These are phyloP conservation scores for Misgurnus anguillicaudatus DNA, from an alignment of 2,113 vertebrate species.

Conservation along the genomic window DNA sequence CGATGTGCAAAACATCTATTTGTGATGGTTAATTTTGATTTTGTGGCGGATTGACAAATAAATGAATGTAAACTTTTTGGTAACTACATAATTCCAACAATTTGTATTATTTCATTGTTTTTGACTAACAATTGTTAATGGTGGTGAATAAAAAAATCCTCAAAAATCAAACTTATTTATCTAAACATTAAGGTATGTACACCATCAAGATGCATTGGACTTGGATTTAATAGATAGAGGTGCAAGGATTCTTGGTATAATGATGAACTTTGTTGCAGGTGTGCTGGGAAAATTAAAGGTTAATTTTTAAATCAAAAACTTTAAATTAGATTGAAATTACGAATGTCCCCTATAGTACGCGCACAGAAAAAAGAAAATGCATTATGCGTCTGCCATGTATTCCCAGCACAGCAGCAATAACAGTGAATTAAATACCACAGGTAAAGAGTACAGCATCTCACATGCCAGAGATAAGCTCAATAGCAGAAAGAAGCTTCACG, in stretches of 20 bases:
- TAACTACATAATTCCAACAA: no score
- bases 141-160: no score
- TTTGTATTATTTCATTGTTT: no score
- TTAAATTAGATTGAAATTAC: constrained; percentile 15
- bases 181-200: no score
- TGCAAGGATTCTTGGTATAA: background rate
- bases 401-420: constrained; percentile 2
- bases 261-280: background rate
- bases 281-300: background rate
- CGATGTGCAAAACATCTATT: no score
- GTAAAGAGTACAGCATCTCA: constrained; percentile 18
- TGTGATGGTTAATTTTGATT: no score
- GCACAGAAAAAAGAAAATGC: background rate
- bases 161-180: no score
- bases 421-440: constrained; percentile 30
- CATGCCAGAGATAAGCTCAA: constrained; percentile 6
- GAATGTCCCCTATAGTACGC: constrained; percentile 26
- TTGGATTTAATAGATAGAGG: background rate
- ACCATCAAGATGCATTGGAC: no score
- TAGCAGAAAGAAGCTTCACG: background rate
- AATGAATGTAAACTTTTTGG: no score
- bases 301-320: constrained; percentile 18
- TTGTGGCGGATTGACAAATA: no score
- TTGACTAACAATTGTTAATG: no score
- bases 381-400: background rate